phyloP scores from a whole-genome alignment of 2,113 vertebrate genomes.

The Urocynchramus pylzowi region DNA sequence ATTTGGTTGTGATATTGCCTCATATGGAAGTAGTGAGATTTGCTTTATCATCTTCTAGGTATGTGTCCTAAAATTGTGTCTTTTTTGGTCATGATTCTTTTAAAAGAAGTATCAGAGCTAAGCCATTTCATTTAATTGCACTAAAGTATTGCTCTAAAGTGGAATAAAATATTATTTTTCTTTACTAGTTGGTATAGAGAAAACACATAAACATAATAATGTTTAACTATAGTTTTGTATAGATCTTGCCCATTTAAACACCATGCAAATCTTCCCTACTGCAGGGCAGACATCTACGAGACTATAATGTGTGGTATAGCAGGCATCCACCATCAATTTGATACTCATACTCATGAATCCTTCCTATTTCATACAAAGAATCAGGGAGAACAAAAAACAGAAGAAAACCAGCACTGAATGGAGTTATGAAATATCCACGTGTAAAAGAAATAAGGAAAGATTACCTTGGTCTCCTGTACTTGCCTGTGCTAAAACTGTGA shows the following conservation, averaged over 20 bases:
- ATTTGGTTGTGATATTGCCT: slow-evolving; percentile 3
- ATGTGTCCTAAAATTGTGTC: slow-evolving; percentile 30
- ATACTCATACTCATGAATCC: slow-evolving; percentile 61
- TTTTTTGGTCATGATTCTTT: slow-evolving; percentile 66
- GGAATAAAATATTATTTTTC: slow-evolving; percentile 52
- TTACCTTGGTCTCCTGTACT: slow-evolving; percentile 16
- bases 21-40: background rate
- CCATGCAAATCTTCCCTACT: slow-evolving; percentile 68
- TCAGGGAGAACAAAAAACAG: background rate
- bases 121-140: slow-evolving; percentile 72
- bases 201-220: slow-evolving; percentile 69
- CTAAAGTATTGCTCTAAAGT: slow-evolving; percentile 72
- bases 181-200: slow-evolving; percentile 66
- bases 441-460: slow-evolving; percentile 45
- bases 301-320: slow-evolving; percentile 39
- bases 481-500: slow-evolving; percentile 28
- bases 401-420: background rate
- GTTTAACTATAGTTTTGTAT: slow-evolving; percentile 73
- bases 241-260: slow-evolving; percentile 61
- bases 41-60: slow-evolving; percentile 25
- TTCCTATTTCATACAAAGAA: slow-evolving; percentile 56
- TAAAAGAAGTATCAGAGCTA: slow-evolving; percentile 63
- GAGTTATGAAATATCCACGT: slow-evolving; percentile 20
- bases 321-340: slow-evolving; percentile 65
- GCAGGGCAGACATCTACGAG: slow-evolving; percentile 66